Base-by-base conservation (phyloP, 2,888 invertebrate species). In the Lobophora halterata region DNA sequence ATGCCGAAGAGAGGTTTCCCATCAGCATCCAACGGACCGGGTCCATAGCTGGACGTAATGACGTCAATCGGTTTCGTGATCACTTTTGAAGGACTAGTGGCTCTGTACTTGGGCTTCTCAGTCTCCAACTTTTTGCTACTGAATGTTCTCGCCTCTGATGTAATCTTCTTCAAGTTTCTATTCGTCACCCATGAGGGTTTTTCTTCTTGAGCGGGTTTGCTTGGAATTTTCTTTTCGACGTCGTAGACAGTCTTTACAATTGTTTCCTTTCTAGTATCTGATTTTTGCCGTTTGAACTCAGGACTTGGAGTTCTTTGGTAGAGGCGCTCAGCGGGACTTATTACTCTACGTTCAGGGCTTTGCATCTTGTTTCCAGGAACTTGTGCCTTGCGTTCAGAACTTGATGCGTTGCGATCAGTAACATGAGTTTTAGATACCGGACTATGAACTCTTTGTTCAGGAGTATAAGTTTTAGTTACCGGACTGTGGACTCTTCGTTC, bases 21-120 rank as follows among this genome's bases (percentile, higher is more conserved):
- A 55, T 93, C 91, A 50, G 94, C 93, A 66, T 95, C 95, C 1
- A 93, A 91, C 12, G 95, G 95, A 0, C 95, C 95, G 1, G 94
- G 93, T 1, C 95, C 95, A 71, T 95, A 95, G 68, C 94, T 93
- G 1, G 94, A 94, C 2, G 93, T 94, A 40, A 95, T 92, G 13
- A 90, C 90, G 66, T 93, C 93, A 0, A 88, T 88, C 0, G 89
- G 86, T 59, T 88, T 71, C 37, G 81, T 55, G 35, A 80, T 67
- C 44, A 70, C 63, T 57, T 86, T 76, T 11, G 82, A 71, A n/a
- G 78, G 78, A 61, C 79, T 83, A 9, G 71, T 53, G 5, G 79
- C 71, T 10, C 85, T 65, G 49, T 79, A 79, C 38, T 79, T 82
- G 1, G 75, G 70, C 49, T 85, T 88, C 25, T 80, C 82, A 1